A percentile compares a stretch with the other conserved stretches of the same genome.
Evolutionary conservation across 2,797 vertebrate genomes (phyloP).

Genomic region (Centropyge bicolor): DNA sequence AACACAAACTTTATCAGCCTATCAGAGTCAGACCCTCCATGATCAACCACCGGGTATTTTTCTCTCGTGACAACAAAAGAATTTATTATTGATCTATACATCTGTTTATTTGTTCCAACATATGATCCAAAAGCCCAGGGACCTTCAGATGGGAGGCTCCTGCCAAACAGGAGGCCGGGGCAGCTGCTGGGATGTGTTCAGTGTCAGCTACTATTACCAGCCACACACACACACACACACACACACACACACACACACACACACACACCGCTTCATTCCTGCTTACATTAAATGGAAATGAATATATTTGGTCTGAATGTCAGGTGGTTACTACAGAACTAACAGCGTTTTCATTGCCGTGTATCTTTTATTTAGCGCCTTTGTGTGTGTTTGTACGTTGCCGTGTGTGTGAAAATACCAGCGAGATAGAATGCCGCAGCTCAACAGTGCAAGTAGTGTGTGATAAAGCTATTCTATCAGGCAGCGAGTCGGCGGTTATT

Average conservation of each 20-base stretch:
- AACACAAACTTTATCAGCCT: neutral
- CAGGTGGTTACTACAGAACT: neutral
- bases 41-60: neutral
- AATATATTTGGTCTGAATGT: constrained; percentile 3
- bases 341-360: neutral
- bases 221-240: neutral
- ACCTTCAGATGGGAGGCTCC: constrained; percentile 8
- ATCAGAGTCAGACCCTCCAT: neutral
- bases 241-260: constrained; percentile 6
- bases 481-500: constrained; percentile 63
- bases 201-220: constrained; percentile 37
- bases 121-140: constrained; percentile 15
- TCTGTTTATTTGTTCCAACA: constrained; percentile 5
- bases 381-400: constrained; percentile 33
- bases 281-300: constrained; percentile 32
- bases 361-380: constrained; percentile 20
- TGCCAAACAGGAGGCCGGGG: constrained; percentile 50
- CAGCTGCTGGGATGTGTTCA: constrained; percentile 52
- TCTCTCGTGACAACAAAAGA: neutral
- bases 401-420: constrained; percentile 30
- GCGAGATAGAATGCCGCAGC: constrained; percentile 44
- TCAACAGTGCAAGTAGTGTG: constrained; percentile 68
- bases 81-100: neutral
- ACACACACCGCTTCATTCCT: constrained; percentile 10
- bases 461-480: constrained; percentile 78